phyloP scores from a whole-genome alignment of 1,140 invertebrate species.

The Orchestia grillus region DNA sequence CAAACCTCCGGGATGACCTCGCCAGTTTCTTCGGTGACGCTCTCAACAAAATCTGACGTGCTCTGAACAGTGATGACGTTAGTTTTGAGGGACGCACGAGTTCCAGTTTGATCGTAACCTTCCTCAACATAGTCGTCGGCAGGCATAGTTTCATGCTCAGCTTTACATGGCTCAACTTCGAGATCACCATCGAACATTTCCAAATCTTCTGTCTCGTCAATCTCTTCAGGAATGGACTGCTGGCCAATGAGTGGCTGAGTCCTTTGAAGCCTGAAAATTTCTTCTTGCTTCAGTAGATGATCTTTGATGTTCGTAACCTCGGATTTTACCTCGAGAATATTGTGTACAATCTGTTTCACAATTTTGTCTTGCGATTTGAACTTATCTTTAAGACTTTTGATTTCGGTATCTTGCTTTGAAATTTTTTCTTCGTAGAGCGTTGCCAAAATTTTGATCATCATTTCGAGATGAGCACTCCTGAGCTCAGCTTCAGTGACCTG shows the following conservation, averaged over 20 bases:
- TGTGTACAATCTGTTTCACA: conserved; percentile 63
- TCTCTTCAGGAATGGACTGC: conserved; percentile 36
- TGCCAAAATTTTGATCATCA: conserved; percentile 64
- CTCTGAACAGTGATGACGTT: conserved; percentile 15
- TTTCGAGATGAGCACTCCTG: conserved; percentile 63
- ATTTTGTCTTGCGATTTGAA: conserved; percentile 65
- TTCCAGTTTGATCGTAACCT: background rate
- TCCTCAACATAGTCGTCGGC: background rate
- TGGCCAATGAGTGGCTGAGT: conserved; percentile 6
- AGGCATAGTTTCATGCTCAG: background rate
- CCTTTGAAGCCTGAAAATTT: conserved; percentile 16
- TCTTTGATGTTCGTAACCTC: conserved; percentile 1
- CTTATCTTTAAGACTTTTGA: conserved; percentile 60
- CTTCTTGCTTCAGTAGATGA: conserved; percentile 35
- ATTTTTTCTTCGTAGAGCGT: conserved; percentile 66
- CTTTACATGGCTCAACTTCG: background rate
- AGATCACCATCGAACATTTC: conserved; percentile 32
- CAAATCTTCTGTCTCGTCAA: conserved; percentile 17
- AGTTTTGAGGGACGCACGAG: background rate
- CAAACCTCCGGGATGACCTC: conserved; percentile 5
- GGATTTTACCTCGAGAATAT: conserved; percentile 60
- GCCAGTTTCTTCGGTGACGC: background rate
- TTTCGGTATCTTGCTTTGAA: conserved; percentile 63
- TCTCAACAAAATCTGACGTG: background rate
- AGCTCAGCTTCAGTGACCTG: conserved; percentile 56